Evolutionary conservation across 2,113 vertebrate genomes (phyloP), one percentile per base, ranked within the genome.

Genomic region (Grus americana): DNA sequence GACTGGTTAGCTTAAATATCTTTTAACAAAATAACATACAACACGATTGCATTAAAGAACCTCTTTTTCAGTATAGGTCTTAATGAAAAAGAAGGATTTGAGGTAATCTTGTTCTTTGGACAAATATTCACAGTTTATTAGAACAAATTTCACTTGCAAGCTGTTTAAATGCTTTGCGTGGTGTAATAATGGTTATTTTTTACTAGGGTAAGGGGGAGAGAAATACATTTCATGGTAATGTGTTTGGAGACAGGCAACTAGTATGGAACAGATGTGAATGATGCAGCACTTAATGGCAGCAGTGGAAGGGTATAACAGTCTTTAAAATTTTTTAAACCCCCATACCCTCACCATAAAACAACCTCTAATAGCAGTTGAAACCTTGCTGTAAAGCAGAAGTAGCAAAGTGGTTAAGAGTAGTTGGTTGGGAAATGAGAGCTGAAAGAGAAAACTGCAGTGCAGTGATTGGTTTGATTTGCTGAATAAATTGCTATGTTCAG

Each of bases 401-500:
- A 96, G 80, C 72, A 91, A 95, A 94, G 80, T 98, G 92, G 62
- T 97, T 97, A 98, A 98, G 94, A 97, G 92, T 96, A 95, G 94
- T 97, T 96, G 97, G 92, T 72, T 96, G 91, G 97, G 93, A 97
- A 98, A 98, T 98, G 94, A 96, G 94, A 98, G 92, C 90, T 85
- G 92, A 98, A 98, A 96, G 89, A 95, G 81, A 95, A 97, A 98
- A 96, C 93, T 96, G 88, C 96, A 97, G 95, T 92, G 82, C 90
- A 94, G 97, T 97, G 97, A 98, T 98, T 97, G 97, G 97, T 97
- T 98, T 98, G 98, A 98, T 98, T 98, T 98, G 95, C 95, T 98
- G 97, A 98, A 98, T 98, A 98, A 98, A 98, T 98, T 98, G 97
- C 98, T 97, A 90, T 97, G 97, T 98, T 98, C 98, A 98, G 97